Percentiles rank a stretch among this genome's conserved stretches.
Evolutionary conservation across 2,888 invertebrate genomes (phyloP).

Genomic region (Latrodectus hesperus): DNA sequence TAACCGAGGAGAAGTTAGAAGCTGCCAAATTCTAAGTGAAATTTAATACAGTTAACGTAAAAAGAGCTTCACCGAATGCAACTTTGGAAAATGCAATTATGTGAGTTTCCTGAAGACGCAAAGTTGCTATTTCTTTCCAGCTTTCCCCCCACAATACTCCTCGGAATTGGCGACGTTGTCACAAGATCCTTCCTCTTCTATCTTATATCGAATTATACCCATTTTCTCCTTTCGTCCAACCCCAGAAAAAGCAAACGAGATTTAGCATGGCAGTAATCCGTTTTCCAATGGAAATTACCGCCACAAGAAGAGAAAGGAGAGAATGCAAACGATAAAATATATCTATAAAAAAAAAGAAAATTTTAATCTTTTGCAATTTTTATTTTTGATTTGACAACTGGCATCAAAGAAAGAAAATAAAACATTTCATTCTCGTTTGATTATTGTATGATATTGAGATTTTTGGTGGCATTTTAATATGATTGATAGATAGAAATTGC

Average conservation of each 20-base stretch:
- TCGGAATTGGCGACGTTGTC: too few relatives aligned
- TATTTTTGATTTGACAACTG: too few relatives aligned
- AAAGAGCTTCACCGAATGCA: constrained; percentile 17
- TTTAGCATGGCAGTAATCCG: constrained; percentile 48
- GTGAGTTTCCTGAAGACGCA: background rate
- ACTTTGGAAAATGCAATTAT: constrained; percentile 20
- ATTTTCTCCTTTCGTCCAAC: constrained; percentile 29
- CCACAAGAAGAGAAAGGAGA: background rate
- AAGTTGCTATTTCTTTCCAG: background rate
- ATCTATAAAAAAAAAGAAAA: background rate
- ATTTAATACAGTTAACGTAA: constrained; percentile 17
- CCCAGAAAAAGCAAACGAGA: constrained; percentile 23
- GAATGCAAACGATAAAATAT: background rate
- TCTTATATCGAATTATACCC: constrained; percentile 51
- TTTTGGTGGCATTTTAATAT: too few relatives aligned
- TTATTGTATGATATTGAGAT: too few relatives aligned
- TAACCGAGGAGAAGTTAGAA: too few relatives aligned
- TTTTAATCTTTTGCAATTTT: background rate
- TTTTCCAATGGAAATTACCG: constrained; percentile 45
- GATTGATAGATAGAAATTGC: too few relatives aligned
- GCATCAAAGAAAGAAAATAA: too few relatives aligned
- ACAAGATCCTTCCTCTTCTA: too few relatives aligned
- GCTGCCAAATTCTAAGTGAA: background rate
- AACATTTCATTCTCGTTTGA: too few relatives aligned
- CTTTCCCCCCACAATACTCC: too few relatives aligned